Percentiles rank a stretch among this genome's conserved stretches.
Conservation (phyloP, 2,888 invertebrate species). For the Endomychus coccineus region DNA sequence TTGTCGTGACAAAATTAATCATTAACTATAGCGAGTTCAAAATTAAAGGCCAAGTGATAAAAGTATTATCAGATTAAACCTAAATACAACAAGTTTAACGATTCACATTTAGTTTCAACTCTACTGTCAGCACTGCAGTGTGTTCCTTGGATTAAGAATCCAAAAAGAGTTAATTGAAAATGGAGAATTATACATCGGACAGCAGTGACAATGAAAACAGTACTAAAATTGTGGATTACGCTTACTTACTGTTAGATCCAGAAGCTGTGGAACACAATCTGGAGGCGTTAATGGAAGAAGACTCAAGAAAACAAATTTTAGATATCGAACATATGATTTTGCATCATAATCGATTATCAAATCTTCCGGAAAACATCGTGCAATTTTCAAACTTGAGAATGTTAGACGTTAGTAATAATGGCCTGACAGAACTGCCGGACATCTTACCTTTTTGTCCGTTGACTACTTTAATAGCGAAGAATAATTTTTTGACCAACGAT, state of each 20-base stretch:
- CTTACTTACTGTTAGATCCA: conserved; percentile 55
- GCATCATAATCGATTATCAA: conserved; percentile 75
- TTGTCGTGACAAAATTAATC: too few species aligned
- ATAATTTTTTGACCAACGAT: conserved; percentile 76
- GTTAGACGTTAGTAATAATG: conserved; percentile 84
- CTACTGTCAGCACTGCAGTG: too few species aligned
- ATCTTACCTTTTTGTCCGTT: conserved; percentile 69
- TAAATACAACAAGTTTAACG: too few species aligned
- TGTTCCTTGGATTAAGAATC: too few species aligned
- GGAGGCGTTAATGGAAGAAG: conserved; percentile 50
- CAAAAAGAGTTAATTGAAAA: too few species aligned
- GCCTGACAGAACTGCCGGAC: conserved; percentile 68
- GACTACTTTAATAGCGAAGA: conserved; percentile 75
- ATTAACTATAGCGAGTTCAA: too few species aligned
- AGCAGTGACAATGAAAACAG: conserved; percentile 61
- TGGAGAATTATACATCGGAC: conserved; percentile 79
- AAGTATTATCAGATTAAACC: too few species aligned
- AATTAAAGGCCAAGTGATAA: too few species aligned
- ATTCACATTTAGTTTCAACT: too few species aligned
- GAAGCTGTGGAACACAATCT: conserved; percentile 57
- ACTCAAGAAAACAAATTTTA: conserved; percentile 51
- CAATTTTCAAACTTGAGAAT: conserved; percentile 67
- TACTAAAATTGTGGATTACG: conserved; percentile 64
- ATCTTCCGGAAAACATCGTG: conserved; percentile 56
- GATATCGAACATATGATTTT: conserved; percentile 70